phyloP scores from a whole-genome alignment of 2,797 vertebrate species.

The Craterocephalus amniculus region DNA sequence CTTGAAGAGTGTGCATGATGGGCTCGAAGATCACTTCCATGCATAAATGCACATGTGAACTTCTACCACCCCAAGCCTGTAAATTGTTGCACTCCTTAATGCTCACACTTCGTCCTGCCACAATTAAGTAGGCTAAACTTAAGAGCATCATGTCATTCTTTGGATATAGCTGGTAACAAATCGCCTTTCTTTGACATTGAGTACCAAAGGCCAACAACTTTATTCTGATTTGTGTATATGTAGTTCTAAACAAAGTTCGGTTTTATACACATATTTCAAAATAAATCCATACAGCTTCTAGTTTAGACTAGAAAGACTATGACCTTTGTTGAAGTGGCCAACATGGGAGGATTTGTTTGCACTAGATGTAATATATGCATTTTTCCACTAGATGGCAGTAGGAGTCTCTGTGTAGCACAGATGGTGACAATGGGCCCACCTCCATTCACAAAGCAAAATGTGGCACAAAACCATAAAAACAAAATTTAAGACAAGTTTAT shows the following conservation, averaged over 20 bases:
- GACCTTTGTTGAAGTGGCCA: neutral
- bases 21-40: too few relatives aligned
- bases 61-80: too few relatives aligned
- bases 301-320: slow-evolving; percentile 3
- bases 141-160: too few relatives aligned
- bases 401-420: neutral
- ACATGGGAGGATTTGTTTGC: neutral
- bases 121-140: too few relatives aligned
- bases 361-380: neutral
- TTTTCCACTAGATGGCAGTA: slow-evolving; percentile 54
- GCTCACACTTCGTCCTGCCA: too few relatives aligned
- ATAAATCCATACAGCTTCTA: neutral
- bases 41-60: too few relatives aligned
- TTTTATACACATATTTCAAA: too few relatives aligned
- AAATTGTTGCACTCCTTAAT: too few relatives aligned
- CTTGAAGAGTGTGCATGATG: too few relatives aligned
- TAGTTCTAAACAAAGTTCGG: neutral
- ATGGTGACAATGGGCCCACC: neutral
- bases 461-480: neutral
- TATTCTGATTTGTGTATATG: neutral
- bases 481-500: neutral
- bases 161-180: neutral
- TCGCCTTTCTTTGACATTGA: neutral
- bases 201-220: neutral
- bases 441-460: slow-evolving; percentile 3